phyloP scores from a whole-genome alignment of 1,140 invertebrate genomes.

The Saccostrea echinata region DNA sequence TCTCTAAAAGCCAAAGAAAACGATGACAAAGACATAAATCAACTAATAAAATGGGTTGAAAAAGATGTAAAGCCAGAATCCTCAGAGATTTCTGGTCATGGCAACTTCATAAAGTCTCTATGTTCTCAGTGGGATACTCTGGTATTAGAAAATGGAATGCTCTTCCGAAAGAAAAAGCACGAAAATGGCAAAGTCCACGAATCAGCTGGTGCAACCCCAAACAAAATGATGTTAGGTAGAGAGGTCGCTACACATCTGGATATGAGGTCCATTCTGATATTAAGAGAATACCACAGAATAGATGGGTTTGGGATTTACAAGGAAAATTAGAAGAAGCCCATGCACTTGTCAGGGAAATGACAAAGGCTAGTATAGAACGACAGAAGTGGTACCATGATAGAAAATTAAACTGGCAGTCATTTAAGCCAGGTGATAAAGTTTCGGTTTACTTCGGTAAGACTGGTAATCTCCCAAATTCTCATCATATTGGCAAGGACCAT shows the following conservation, averaged over 20 bases:
- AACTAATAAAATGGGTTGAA: constrained; percentile 14
- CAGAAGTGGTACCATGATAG: constrained; percentile 36
- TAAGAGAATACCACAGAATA: background rate
- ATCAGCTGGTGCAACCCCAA: constrained; percentile 47
- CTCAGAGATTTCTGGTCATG: background rate
- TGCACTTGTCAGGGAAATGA: background rate
- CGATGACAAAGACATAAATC: constrained; percentile 19
- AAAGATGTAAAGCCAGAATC: background rate
- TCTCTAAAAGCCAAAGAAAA: no score
- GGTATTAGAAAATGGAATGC: background rate
- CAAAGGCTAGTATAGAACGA: background rate
- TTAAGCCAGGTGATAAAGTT: constrained; percentile 4
- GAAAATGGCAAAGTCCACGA: constrained; percentile 37
- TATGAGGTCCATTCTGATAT: background rate
- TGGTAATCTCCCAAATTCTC: constrained; percentile 21
- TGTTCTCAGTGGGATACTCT: constrained; percentile 1
- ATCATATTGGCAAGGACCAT: constrained; percentile 23
- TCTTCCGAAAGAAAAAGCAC: background rate
- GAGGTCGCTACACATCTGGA: constrained; percentile 43
- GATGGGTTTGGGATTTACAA: constrained; percentile 20
- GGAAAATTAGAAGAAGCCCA: constrained; percentile 13
- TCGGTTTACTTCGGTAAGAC: constrained; percentile 13
- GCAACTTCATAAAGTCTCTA: background rate
- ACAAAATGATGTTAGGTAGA: constrained; percentile 53
- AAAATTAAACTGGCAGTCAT: background rate